Evolutionary conservation across 2,888 invertebrate species (phyloP), one percentile per base, ranked within the genome.

Genomic region (Megaustenia siamemsis): DNA sequence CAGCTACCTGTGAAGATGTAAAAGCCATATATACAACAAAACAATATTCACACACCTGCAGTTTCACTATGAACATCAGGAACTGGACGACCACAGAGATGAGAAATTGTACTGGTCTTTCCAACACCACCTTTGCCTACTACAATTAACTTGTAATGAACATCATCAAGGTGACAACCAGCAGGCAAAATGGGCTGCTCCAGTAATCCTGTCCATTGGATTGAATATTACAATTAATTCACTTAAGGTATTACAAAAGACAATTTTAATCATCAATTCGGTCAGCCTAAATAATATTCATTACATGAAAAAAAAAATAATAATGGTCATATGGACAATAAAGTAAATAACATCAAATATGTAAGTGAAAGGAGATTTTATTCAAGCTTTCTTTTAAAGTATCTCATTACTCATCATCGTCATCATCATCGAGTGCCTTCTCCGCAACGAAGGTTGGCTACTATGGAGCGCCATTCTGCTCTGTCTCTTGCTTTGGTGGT

Each of bases 101-200:
- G 94, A 38, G 95, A 94, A 49, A 95, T 93, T 0, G 95, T 94
- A 32, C 94, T 94, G 1, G 95, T 95, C 91, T 95, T 95, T 1
- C 95, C 95, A 38, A 95, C 95, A 1, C 95, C 95, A 32, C 94
- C 93, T 91, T 95, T 95, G 10, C 95, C 95, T 60, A 94, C 93
- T 87, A 95, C 93, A 88, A 95, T 95, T 71, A 95, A 91, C 90
- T 95, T 95, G 91, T 95, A 95, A 10, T 94, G 94, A 6, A 95
- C 95, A 92, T 95, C 95, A 89, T 95, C 95, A 28, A 95, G 91
- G 15, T 86, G 73, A 43, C 86, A 18, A 2, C 94, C 94, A n/a
- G 94, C 90, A 43, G 95, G 94, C 76, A 95, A 87, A 43, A 93
- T 93, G 1, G 95, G 95, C 83, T 94, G 93, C 88, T 95, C 95